These are phyloP conservation scores for Deilephila elpenor DNA, from an alignment of 2,888 invertebrate genomes.

Conservation along the genomic window DNA sequence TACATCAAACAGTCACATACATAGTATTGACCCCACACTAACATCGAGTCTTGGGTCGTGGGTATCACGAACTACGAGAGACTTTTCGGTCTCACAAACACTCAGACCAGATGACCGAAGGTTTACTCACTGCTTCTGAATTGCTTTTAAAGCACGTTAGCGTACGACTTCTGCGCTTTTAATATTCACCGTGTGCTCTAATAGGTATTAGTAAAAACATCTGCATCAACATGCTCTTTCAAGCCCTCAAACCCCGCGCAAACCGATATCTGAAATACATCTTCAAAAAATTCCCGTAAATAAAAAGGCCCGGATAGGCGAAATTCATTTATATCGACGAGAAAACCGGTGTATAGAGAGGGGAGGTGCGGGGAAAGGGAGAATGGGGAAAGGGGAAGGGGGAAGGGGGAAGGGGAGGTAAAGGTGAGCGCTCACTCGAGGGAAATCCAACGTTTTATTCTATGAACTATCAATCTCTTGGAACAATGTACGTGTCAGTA, in stretches of 20 bases:
- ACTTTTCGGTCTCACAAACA: too few species aligned
- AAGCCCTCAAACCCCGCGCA: neutral
- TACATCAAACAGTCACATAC: too few species aligned
- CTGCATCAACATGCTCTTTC: too few species aligned
- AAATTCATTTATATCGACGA: constrained; percentile 43
- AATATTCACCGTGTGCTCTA: too few species aligned
- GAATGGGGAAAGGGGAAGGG: neutral
- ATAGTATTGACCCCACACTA: too few species aligned
- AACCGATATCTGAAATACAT: neutral
- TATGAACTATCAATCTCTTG: constrained; percentile 46
- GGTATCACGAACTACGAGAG: too few species aligned
- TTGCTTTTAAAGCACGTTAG: too few species aligned
- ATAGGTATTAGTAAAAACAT: too few species aligned
- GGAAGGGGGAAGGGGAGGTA: neutral
- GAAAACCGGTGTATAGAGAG: constrained; percentile 19
- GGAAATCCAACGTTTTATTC: constrained; percentile 32
- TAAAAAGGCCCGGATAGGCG: constrained; percentile 32
- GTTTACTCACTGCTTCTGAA: too few species aligned
- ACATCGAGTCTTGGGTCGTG: too few species aligned
- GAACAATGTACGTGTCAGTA: constrained; percentile 26
- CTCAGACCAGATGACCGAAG: too few species aligned
- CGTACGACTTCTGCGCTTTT: too few species aligned
- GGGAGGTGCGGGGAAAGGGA: neutral
- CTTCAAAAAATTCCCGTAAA: constrained; percentile 5
- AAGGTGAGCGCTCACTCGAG: constrained; percentile 27